Percentiles rank a stretch among this genome's conserved stretches.
phyloP scores from a whole-genome alignment of 2,113 vertebrate species.

The Nycticryphes semicollaris region DNA sequence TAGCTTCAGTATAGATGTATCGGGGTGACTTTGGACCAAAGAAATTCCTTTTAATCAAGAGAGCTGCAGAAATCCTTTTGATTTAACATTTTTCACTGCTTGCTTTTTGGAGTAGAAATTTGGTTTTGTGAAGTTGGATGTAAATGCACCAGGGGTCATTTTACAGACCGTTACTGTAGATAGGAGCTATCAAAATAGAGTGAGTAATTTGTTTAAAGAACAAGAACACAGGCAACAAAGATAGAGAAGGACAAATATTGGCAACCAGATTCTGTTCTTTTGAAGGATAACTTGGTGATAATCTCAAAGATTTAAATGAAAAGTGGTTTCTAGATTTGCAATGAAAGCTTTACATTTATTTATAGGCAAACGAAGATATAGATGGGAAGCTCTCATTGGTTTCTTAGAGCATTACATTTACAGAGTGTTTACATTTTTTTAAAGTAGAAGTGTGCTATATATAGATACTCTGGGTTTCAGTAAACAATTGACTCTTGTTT shows the following conservation, averaged over 20 bases:
- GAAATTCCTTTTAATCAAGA: not conserved
- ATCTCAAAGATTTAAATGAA: not conserved
- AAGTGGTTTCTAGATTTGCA: not conserved
- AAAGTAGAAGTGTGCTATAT: not conserved
- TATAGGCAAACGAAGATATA: not conserved
- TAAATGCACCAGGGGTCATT: conserved; percentile 27
- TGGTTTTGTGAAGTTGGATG: not conserved
- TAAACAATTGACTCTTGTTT: not conserved
- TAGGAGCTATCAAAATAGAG: conserved; percentile 43
- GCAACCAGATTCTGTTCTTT: not conserved
- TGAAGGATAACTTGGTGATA: not conserved
- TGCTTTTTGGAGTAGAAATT: not conserved
- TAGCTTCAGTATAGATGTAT: not conserved
- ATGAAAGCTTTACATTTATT: not conserved
- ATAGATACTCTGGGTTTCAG: not conserved
- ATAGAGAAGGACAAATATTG: not conserved
- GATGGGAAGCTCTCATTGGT: not conserved
- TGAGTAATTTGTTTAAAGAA: conserved; percentile 35
- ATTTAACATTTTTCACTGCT: conserved; percentile 2
- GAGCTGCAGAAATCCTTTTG: not conserved
- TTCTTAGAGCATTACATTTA: not conserved
- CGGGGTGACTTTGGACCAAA: not conserved
- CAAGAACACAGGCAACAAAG: not conserved
- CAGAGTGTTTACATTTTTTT: not conserved
- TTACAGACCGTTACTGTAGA: not conserved